Percentiles rank a stretch among this genome's conserved stretches.
These are phyloP conservation scores for Setipinna tenuifilis DNA, from an alignment of 2,797 vertebrate species.

Conservation along the genomic window DNA sequence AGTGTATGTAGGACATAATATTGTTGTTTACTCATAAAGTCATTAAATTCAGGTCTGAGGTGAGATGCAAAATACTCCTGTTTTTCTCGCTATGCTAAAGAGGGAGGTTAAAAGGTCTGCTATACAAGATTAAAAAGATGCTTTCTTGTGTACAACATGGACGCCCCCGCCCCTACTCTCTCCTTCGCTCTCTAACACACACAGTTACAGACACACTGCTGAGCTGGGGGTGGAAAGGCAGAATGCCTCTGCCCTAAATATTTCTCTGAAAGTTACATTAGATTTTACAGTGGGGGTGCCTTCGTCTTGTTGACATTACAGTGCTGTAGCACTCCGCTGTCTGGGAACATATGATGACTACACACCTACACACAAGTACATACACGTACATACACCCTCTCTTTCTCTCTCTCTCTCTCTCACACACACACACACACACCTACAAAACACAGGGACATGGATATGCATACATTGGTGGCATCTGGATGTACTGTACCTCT, in stretches of 20 bases:
- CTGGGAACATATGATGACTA: background rate
- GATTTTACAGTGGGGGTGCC: slow-evolving; percentile 15
- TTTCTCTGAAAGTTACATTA: background rate
- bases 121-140: slow-evolving; percentile 16
- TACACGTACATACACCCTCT: background rate
- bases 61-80: slow-evolving; percentile 6
- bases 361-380: background rate
- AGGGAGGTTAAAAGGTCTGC: slow-evolving; percentile 16
- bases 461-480: background rate
- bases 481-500: too few relatives aligned
- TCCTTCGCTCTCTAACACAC: background rate
- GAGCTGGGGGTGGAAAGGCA: background rate
- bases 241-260: slow-evolving; percentile 19
- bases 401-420: too few relatives aligned
- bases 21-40: slow-evolving; percentile 7
- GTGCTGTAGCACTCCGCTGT: background rate
- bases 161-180: background rate
- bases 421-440: background rate
- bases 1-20: background rate
- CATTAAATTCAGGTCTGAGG: slow-evolving; percentile 19
- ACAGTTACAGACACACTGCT: background rate
- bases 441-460: background rate
- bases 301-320: slow-evolving; percentile 21
- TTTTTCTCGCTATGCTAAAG: slow-evolving; percentile 10
- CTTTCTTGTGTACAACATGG: background rate